Conservation (phyloP, 2,113 vertebrate genomes). For the Erythrolamprus reginae region DNA sequence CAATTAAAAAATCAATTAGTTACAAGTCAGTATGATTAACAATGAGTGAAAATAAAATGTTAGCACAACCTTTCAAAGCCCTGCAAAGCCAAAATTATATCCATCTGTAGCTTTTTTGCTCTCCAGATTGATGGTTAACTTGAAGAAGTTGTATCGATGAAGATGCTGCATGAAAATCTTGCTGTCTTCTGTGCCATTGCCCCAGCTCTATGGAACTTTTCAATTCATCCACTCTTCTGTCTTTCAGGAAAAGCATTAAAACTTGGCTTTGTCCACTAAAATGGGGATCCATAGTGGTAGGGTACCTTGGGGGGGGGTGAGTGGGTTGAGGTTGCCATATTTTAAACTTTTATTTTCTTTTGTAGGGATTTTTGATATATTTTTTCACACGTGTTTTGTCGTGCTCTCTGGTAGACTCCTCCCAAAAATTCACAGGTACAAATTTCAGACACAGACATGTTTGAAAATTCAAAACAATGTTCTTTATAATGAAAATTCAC, state of each 20-base stretch:
- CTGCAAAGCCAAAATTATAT: neutral
- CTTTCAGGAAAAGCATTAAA: neutral
- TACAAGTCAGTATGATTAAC: neutral
- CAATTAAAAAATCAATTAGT: neutral
- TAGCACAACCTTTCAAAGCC: neutral
- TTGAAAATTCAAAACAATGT: too few species aligned
- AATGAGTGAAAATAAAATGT: neutral
- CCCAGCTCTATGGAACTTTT: neutral
- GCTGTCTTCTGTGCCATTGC: neutral
- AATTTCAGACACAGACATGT: too few species aligned
- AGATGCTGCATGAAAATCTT: neutral
- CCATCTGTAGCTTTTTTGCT: neutral
- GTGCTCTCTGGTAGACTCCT: too few species aligned
- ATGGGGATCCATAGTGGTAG: neutral
- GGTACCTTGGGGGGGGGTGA: too few species aligned
- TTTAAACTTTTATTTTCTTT: neutral
- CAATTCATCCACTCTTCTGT: neutral
- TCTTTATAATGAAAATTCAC: too few species aligned
- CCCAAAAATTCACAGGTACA: too few species aligned
- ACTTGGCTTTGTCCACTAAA: too few species aligned
- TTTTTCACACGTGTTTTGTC: too few species aligned
- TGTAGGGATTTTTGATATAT: neutral
- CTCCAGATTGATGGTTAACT: neutral
- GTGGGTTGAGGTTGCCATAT: too few species aligned
- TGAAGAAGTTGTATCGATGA: neutral